phyloP scores from a whole-genome alignment of 2,113 vertebrate genomes.

The Nothocercus julius region DNA sequence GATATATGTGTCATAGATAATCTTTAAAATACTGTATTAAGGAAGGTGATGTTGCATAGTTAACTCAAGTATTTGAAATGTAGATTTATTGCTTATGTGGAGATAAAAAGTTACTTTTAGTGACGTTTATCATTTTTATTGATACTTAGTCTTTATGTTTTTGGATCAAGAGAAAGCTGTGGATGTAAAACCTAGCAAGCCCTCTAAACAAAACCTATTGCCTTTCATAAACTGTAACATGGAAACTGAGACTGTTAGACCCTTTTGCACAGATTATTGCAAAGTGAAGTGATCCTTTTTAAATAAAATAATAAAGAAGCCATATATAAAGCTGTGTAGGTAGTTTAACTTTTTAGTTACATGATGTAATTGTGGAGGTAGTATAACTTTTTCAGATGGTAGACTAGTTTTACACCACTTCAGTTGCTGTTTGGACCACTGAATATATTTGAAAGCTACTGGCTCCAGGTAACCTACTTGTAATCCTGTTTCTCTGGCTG shows the following conservation, averaged over 20 bases:
- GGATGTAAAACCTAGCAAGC: background rate
- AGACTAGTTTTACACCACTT: background rate
- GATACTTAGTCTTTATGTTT: background rate
- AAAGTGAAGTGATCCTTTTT: background rate
- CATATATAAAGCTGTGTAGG: background rate
- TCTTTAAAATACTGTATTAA: background rate
- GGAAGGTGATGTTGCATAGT: background rate
- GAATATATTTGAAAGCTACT: background rate
- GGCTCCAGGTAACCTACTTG: background rate
- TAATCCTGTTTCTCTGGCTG: background rate
- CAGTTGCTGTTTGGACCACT: background rate
- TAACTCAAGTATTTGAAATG: no score
- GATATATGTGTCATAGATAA: background rate
- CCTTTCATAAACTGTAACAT: rapidly evolving
- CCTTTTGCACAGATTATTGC: background rate
- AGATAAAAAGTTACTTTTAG: background rate
- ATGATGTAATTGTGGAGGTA: background rate
- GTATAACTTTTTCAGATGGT: background rate
- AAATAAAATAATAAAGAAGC: background rate
- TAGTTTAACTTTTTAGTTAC: no score
- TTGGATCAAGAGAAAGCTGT: background rate
- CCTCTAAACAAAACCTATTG: background rate
- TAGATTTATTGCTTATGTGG: background rate
- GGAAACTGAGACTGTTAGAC: background rate
- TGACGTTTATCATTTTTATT: background rate